These are phyloP conservation scores for Bambusicola thoracicus DNA, from an alignment of 2,113 vertebrate species.

Conservation along the genomic window DNA sequence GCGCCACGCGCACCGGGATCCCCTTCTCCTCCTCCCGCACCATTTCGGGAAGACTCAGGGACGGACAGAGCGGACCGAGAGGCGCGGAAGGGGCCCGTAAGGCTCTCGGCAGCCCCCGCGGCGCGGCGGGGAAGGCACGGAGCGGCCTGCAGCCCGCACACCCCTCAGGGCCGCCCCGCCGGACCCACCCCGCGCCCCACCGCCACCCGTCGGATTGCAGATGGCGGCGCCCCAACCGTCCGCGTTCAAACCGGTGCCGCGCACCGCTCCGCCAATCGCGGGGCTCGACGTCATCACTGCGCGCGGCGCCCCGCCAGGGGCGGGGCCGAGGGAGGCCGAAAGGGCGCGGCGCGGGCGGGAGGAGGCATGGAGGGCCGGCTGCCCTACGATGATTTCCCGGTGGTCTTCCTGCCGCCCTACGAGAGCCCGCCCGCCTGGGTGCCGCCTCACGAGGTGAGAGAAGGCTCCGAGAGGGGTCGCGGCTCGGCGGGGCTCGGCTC, in stretches of 20 bases:
- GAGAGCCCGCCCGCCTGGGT: conserved; percentile 95
- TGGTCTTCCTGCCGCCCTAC: conserved; percentile 94
- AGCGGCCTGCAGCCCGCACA: too few species aligned
- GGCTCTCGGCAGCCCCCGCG: too few species aligned
- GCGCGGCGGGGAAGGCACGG: too few species aligned
- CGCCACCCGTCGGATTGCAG: too few species aligned
- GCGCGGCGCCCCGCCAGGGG: too few species aligned
- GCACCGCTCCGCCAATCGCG: neutral
- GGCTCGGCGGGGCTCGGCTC: neutral
- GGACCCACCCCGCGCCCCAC: too few species aligned
- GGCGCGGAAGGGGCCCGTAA: too few species aligned
- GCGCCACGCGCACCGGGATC: conserved; percentile 91
- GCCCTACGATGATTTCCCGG: conserved; percentile 92
- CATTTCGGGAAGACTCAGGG: conserved; percentile 60
- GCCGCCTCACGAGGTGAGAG: conserved; percentile 87
- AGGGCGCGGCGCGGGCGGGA: neutral
- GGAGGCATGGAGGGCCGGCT: conserved; percentile 86
- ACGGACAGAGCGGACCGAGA: neutral
- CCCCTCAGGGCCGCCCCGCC: too few species aligned
- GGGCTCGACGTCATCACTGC: too few species aligned
- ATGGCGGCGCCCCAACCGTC: neutral
- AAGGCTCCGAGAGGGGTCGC: too few species aligned
- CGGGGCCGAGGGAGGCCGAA: too few species aligned
- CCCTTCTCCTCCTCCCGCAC: conserved; percentile 84
- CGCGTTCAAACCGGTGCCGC: conserved; percentile 44